Base-by-base conservation (phyloP, 2,888 invertebrate genomes). In the Callosobruchus maculatus region DNA sequence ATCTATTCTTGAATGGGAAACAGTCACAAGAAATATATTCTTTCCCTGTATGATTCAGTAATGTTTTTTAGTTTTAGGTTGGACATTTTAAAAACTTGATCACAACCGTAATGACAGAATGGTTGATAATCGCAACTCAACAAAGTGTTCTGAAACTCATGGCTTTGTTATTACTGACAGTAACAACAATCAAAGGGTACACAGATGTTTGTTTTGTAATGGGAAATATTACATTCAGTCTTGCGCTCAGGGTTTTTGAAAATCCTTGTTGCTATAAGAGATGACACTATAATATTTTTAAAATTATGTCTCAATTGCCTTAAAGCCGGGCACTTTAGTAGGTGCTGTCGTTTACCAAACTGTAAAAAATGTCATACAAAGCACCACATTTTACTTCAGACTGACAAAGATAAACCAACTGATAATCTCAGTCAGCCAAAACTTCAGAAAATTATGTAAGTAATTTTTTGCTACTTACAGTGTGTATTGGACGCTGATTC, bases 251-350 rank as follows among this genome's bases (percentile, higher is more conserved):
- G 49, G 18, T 77, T 77, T 71, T 30, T 75, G 66, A 72, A 77
- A 71, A 72, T 75, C 0, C 73, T 75, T 0, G 69, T 74, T 20
- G 73, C 70, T 22, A 72, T 74, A 71, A 67, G 77, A 21, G 75
- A 49, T 21, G 69, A 75, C 26, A 69, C 26, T 20, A 72, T 75
- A 68, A 72, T 74, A 70, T 72, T 71, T 31, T 49, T 73, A 70
- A 77, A 69, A 67, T 68, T 75, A 68, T 74, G 75, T 72, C 70
- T 75, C 9, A 77, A 74, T 67, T 77, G 75, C 73, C 68, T 76
- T 9, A 70, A 69, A 21, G 18, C 31, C 0, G 76, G 74, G 18
- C 74, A 76, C 74, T 74, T 75, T 70, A 74, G 30, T 71, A 76
- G 72, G 70, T 66, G 20, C 69, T 76, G 72, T 74, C 7, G 74